Percentiles rank a stretch among this genome's conserved stretches.
phyloP scores from a whole-genome alignment of 2,888 invertebrate species.

The Aporophyla nigra region DNA sequence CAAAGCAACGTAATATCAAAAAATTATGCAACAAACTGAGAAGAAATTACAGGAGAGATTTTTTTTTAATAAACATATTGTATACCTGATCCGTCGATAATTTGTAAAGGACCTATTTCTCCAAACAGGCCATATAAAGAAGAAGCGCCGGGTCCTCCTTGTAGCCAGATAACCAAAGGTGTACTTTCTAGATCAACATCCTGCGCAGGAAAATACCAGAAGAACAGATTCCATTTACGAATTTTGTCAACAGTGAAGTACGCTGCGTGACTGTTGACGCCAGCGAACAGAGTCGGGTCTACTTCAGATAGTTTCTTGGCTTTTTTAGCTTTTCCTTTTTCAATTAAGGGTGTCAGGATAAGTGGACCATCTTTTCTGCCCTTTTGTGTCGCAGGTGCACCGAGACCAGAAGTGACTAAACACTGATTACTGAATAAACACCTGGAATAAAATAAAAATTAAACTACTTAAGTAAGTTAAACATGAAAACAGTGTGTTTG shows the following conservation, averaged over 20 bases:
- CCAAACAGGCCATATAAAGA: conserved; percentile 83
- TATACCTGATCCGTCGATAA: conserved; percentile 33
- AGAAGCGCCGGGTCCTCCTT: conserved; percentile 85
- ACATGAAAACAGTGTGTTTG: too few relatives aligned
- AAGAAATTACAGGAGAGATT: too few relatives aligned
- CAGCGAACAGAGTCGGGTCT: conserved; percentile 47
- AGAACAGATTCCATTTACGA: conserved; percentile 93
- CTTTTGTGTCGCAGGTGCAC: neutral
- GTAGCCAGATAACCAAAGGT: conserved; percentile 83
- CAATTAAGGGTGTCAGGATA: conserved; percentile 48
- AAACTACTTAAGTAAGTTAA: too few relatives aligned
- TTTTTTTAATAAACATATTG: too few relatives aligned
- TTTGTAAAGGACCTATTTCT: conserved; percentile 81
- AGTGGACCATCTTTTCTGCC: conserved; percentile 16
- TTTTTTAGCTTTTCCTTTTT: conserved; percentile 28
- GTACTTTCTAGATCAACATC: conserved; percentile 70
- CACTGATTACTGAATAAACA: conserved; percentile 6
- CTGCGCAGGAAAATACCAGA: conserved; percentile 93
- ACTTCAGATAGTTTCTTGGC: conserved; percentile 49
- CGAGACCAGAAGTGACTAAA: neutral
- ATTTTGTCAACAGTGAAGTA: conserved; percentile 92
- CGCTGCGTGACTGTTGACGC: conserved; percentile 45
- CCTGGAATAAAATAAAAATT: neutral
- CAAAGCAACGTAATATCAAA: too few relatives aligned
- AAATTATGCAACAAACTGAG: too few relatives aligned